These are phyloP conservation scores for Lamprotornis superbus DNA, from an alignment of 2,113 vertebrate genomes.

Conservation along the genomic window DNA sequence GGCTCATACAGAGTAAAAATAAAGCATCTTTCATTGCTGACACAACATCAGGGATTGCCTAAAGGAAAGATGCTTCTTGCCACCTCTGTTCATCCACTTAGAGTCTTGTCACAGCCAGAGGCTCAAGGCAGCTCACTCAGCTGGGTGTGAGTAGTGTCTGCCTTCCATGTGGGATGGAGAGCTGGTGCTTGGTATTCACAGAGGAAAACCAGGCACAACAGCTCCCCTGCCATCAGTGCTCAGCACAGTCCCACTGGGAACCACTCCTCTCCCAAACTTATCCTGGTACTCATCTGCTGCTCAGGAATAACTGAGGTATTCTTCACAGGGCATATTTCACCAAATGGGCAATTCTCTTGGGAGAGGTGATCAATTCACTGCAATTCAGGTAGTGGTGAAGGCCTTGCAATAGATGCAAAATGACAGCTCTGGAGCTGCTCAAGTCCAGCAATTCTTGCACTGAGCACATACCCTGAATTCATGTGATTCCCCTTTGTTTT, in stretches of 20 bases:
- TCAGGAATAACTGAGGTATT: neutral
- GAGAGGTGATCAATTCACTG: neutral
- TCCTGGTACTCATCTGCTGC: fast-evolving
- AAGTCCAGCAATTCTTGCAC: neutral
- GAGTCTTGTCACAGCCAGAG: fast-evolving
- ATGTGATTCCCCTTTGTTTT: neutral
- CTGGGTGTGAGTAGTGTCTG: neutral
- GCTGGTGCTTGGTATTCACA: neutral
- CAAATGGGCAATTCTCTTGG: neutral
- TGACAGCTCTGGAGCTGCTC: neutral
- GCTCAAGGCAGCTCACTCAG: neutral
- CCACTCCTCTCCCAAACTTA: neutral
- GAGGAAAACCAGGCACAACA: neutral
- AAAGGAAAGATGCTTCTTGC: neutral
- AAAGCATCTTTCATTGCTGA: neutral
- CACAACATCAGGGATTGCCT: neutral
- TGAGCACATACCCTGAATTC: neutral
- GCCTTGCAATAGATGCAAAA: neutral
- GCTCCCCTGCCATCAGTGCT: neutral
- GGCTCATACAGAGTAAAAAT: neutral
- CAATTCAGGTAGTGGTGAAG: neutral
- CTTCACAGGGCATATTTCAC: neutral
- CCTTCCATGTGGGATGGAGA: fast-evolving
- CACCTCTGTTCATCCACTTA: neutral
- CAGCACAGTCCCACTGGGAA: neutral